Evolutionary conservation across 2,888 invertebrate species (phyloP), one percentile per base, ranked within the genome.

Genomic region (Metopia argyrocephala): DNA sequence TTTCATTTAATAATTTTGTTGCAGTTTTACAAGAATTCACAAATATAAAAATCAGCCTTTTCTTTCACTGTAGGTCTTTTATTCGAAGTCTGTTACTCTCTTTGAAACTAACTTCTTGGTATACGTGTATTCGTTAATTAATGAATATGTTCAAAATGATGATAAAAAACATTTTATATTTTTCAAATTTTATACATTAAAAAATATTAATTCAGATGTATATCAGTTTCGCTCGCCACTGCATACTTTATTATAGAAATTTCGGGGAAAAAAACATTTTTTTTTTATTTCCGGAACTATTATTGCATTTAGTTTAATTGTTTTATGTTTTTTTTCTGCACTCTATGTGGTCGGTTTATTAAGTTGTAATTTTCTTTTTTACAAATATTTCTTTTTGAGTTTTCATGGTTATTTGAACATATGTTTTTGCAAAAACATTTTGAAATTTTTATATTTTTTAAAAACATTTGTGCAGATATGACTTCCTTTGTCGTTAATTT

Each of bases 371-470:
- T 5, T 23, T 1, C 5, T 5, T 59, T 9, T 56, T 48, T 31
- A 18, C 6, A 18, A n/a, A 48, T n/a, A 15, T 18, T 18, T 48
- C 18, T 56, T 38, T 12, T 38, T 38, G 12, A 12, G 12, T 3
- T 1, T 31, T 31, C 31, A 31, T 38, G 38, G 3, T 38, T 12
- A 27, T n/a, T 18, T 20, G 38, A 2, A 54, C 5, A 25, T 12
- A 54, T n/a, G 45, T 18, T 9, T 56, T 18, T 27, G 5, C 27
- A 56, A 21, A 64, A n/a, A 15, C 6, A 20, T 20, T 76, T 69
- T 64, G 62, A 57, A 62, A 69, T 3, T 76, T 69, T 76, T 68
- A 76, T 69, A 31, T 68, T 15, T 21, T 62, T 71, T 25, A 27
- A 38, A 65, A 48, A 74, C 65, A 57, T 74, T 62, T 62, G 62